Evolutionary conservation across 2,113 vertebrate genomes (phyloP).

Genomic region (Urocynchramus pylzowi): DNA sequence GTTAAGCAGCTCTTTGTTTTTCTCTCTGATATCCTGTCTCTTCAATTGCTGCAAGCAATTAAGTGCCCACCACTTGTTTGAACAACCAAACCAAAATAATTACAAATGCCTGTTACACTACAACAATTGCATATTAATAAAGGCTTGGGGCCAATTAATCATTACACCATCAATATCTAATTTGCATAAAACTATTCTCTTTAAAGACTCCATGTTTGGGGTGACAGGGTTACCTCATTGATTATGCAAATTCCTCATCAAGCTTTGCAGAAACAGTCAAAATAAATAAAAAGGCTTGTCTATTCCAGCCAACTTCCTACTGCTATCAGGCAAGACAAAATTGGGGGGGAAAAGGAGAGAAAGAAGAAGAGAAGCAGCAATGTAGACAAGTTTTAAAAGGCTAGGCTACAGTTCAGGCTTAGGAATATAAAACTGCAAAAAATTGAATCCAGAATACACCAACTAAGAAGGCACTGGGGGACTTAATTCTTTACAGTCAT

Average conservation of each 20-base stretch:
- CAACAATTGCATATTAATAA: slow-evolving; percentile 94
- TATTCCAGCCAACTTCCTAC: slow-evolving; percentile 70
- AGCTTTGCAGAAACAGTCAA: slow-evolving; percentile 85
- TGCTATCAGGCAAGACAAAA: slow-evolving; percentile 56
- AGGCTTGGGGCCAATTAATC: slow-evolving; percentile 93
- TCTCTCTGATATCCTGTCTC: slow-evolving; percentile 45
- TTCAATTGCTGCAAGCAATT: slow-evolving; percentile 73
- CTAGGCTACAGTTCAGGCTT: background rate
- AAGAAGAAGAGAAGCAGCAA: background rate
- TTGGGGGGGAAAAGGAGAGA: background rate
- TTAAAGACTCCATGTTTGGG: slow-evolving; percentile 91
- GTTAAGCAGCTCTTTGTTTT: slow-evolving; percentile 48
- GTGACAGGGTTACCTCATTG: slow-evolving; percentile 94
- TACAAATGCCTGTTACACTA: slow-evolving; percentile 88
- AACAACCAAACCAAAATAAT: slow-evolving; percentile 84
- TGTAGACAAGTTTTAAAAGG: background rate
- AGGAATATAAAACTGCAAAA: background rate
- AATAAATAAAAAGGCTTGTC: slow-evolving; percentile 85
- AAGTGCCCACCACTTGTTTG: slow-evolving; percentile 83
- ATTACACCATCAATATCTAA: slow-evolving; percentile 93
- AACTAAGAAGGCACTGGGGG: background rate
- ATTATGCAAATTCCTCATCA: slow-evolving; percentile 96
- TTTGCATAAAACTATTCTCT: slow-evolving; percentile 97
- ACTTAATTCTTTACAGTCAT: background rate
- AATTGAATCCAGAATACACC: rapidly evolving